A percentile compares a stretch with the other conserved stretches of the same genome.
phyloP scores from a whole-genome alignment of 2,888 invertebrate genomes.

The Onchidella celtica region DNA sequence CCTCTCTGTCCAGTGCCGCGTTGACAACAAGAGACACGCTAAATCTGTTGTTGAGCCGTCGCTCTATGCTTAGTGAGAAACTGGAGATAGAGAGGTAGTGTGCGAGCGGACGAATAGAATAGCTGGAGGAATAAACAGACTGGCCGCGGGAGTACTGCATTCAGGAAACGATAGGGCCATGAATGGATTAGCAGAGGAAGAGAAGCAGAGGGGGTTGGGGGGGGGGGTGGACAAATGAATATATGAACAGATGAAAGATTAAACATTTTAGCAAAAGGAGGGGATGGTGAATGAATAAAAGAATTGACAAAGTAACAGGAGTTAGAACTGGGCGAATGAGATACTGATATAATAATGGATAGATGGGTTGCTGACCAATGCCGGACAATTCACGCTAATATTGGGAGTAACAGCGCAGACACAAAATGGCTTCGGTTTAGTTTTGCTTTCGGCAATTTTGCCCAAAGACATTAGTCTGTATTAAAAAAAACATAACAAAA shows the following conservation, averaged over 20 bases:
- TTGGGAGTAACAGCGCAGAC: too few species aligned
- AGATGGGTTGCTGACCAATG: not conserved
- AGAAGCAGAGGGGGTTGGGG: not conserved
- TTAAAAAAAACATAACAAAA: too few species aligned
- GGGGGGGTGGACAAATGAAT: not conserved
- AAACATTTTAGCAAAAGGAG: too few species aligned
- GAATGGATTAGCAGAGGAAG: not conserved
- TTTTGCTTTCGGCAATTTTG: too few species aligned
- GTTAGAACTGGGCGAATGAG: not conserved
- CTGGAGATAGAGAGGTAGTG: not conserved
- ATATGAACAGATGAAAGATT: not conserved
- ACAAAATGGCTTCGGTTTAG: too few species aligned
- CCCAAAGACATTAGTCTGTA: too few species aligned
- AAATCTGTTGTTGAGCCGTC: slow-evolving; percentile 43
- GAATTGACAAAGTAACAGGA: not conserved
- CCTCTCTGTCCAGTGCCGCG: slow-evolving; percentile 60
- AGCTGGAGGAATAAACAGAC: not conserved
- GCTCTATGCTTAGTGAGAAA: slow-evolving; percentile 47
- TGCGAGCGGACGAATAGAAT: not conserved
- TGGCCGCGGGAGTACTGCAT: not conserved
- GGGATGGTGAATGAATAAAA: not conserved
- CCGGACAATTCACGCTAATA: too few species aligned
- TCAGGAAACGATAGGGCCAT: not conserved
- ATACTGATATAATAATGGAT: not conserved
- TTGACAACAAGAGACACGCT: slow-evolving; percentile 42